Evolutionary conservation across 2,888 invertebrate species (phyloP).

Genomic region (Phymatocera aterrima): DNA sequence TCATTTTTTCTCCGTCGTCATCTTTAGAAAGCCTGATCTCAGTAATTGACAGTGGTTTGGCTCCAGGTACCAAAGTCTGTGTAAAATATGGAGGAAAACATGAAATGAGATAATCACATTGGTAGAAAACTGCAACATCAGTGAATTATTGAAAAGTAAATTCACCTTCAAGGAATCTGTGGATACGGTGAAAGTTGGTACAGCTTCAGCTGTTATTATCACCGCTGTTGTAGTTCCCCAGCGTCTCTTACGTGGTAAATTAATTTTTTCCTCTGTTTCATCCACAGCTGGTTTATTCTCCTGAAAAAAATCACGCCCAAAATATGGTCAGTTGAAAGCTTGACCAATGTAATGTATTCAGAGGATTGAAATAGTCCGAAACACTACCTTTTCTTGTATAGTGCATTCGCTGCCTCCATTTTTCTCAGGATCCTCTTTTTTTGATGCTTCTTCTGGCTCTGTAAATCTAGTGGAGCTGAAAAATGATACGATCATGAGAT

Average conservation of each 20-base stretch:
- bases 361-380: background rate
- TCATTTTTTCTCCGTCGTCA: constrained; percentile 70
- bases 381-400: constrained; percentile 64
- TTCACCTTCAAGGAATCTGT: constrained; percentile 83
- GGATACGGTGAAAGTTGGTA: constrained; percentile 83
- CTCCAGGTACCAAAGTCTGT: constrained; percentile 75
- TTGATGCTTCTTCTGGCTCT: constrained; percentile 59
- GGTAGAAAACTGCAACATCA: constrained; percentile 7
- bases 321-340: background rate
- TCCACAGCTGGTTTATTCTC: constrained; percentile 65
- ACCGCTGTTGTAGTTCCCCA: constrained; percentile 73
- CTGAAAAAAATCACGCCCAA: constrained; percentile 58
- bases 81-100: background rate
- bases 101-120: background rate
- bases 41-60: constrained; percentile 73
- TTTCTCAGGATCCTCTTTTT: constrained; percentile 59
- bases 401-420: constrained; percentile 56
- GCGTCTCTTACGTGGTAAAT: constrained; percentile 71
- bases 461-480: constrained; percentile 63
- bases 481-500: constrained; percentile 47
- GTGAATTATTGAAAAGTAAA: background rate
- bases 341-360: background rate
- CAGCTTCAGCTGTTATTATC: constrained; percentile 74
- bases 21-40: constrained; percentile 74
- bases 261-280: constrained; percentile 64